These are phyloP conservation scores for Micromussa lordhowensis DNA, from an alignment of 92 coral and sea anemone genomes.

Conservation along the genomic window DNA sequence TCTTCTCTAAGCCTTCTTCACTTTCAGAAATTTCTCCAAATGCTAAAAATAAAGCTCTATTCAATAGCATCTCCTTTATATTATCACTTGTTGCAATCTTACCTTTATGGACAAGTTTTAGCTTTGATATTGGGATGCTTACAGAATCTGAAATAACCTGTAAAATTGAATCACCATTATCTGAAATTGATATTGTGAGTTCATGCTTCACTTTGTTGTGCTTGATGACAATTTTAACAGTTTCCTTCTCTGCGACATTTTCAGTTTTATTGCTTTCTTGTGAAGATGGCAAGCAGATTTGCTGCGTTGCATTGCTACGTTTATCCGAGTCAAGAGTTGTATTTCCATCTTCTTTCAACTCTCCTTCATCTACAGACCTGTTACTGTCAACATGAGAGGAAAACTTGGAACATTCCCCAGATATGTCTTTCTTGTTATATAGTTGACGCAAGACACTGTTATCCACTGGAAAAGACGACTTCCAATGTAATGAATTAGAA, in stretches of 20 bases:
- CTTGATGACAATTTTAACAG: conserved; percentile 63
- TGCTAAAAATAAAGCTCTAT: conserved; percentile 82
- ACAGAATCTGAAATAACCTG: conserved; percentile 70
- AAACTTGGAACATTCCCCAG: neutral
- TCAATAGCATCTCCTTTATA: conserved; percentile 48
- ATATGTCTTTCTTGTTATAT: neutral
- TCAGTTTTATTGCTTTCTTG: neutral
- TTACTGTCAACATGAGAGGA: neutral
- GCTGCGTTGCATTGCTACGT: neutral
- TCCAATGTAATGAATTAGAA: neutral
- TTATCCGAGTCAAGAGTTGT: neutral
- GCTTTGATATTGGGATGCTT: conserved; percentile 71
- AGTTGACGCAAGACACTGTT: too few relatives aligned
- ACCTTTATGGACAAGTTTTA: conserved; percentile 91
- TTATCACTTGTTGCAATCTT: conserved; percentile 71
- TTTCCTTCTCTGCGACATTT: neutral
- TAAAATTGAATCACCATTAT: conserved; percentile 35
- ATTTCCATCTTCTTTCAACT: neutral
- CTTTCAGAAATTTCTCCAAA: conserved; percentile 90
- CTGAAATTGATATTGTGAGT: conserved; percentile 47
- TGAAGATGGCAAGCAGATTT: neutral
- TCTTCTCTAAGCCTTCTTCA: conserved; percentile 85
- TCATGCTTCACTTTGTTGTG: conserved; percentile 81
- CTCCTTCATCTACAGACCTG: neutral
- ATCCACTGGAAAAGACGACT: neutral